Conservation (phyloP, 2,888 invertebrate genomes). For the Stenurella melanura region DNA sequence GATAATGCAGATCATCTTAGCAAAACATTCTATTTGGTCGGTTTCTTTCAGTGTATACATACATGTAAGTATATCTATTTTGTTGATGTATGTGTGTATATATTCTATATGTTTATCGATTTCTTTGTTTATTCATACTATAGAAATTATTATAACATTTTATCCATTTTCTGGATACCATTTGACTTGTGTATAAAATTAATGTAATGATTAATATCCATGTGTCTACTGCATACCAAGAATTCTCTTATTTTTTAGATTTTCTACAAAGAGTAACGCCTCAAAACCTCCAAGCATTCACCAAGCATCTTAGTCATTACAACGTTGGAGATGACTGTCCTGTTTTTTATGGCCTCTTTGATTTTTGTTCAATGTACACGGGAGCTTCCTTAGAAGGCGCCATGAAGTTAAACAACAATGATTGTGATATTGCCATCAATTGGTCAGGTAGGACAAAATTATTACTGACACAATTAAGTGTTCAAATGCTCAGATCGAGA, state of each 20-base stretch:
- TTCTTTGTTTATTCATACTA: too few relatives aligned
- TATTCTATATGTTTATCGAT: too few relatives aligned
- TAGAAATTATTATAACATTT: too few relatives aligned
- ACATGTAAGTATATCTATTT: too few relatives aligned
- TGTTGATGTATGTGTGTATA: too few relatives aligned
- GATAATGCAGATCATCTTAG: too few relatives aligned
- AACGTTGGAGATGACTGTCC: conserved; percentile 99
- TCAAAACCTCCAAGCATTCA: conserved; percentile 93
- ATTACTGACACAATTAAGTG: background rate
- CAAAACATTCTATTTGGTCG: too few relatives aligned
- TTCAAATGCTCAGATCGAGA: background rate
- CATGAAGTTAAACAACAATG: conserved; percentile 94
- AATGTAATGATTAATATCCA: too few relatives aligned
- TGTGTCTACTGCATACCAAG: too few relatives aligned
- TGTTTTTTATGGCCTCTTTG: conserved; percentile 96
- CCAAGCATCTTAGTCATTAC: conserved; percentile 94
- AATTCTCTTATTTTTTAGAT: conserved; percentile 74
- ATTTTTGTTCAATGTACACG: conserved; percentile 98
- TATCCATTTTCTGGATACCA: too few relatives aligned
- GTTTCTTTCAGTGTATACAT: too few relatives aligned
- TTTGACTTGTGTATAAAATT: too few relatives aligned
- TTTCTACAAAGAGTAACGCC: conserved; percentile 97
- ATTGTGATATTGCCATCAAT: conserved; percentile 98
- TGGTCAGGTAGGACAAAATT: conserved; percentile 84
- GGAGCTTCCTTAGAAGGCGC: conserved; percentile 98